These are phyloP conservation scores for Pterobdella sp. DNA, from an alignment of 2,888 invertebrate genomes.

Conservation along the genomic window DNA sequence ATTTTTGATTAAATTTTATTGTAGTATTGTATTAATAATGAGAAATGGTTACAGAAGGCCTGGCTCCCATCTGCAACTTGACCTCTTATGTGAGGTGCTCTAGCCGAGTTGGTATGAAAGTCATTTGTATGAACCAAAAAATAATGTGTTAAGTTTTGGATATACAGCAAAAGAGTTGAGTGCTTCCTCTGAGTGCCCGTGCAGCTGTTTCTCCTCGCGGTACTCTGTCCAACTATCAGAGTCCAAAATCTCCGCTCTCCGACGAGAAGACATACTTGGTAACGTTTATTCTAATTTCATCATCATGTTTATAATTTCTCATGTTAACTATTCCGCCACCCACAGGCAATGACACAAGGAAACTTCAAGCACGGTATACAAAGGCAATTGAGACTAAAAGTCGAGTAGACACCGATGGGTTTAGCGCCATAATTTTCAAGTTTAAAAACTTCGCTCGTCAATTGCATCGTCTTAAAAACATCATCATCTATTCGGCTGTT, in stretches of 20 bases:
- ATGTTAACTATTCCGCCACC: neutral
- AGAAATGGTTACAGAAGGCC: too few species aligned
- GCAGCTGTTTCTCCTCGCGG: constrained; percentile 26
- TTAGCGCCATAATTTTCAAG: neutral
- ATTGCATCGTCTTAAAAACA: neutral
- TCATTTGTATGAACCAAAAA: too few species aligned
- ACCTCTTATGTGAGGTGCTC: constrained; percentile 24
- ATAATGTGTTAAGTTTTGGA: neutral
- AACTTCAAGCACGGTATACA: neutral
- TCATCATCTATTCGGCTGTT: neutral
- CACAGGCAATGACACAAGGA: neutral
- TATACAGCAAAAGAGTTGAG: neutral
- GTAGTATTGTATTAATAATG: too few species aligned
- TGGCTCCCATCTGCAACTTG: constrained; percentile 16
- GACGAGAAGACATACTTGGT: constrained; percentile 24
- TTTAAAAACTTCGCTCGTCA: neutral
- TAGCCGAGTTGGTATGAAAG: neutral
- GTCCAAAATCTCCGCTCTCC: constrained; percentile 31
- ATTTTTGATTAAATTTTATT: too few species aligned
- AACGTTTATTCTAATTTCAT: neutral
- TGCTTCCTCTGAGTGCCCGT: constrained; percentile 21
- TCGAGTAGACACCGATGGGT: neutral
- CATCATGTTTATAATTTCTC: neutral
- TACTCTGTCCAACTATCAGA: constrained; percentile 30
- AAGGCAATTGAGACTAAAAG: neutral